phyloP scores from a whole-genome alignment of 1,140 invertebrate species.

The Pachypsylla venusta region DNA sequence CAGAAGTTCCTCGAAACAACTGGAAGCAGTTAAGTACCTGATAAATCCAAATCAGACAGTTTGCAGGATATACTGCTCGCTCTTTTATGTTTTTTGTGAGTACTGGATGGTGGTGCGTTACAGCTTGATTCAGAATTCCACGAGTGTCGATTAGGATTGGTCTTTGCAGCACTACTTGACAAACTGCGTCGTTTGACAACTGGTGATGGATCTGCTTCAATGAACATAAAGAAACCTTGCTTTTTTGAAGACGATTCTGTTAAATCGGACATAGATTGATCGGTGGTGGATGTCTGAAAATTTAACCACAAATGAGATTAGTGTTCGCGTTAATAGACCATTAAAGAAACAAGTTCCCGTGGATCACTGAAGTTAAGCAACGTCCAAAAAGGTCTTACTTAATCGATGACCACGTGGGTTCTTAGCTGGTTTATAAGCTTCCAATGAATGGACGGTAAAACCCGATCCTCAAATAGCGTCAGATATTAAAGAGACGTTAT shows the following conservation, averaged over 20 bases:
- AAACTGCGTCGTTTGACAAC: background rate
- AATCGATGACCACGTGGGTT: too few relatives aligned
- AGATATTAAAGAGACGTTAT: too few relatives aligned
- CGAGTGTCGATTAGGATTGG: background rate
- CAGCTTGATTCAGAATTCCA: background rate
- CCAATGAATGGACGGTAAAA: too few relatives aligned
- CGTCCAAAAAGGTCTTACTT: too few relatives aligned
- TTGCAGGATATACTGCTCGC: slow-evolving; percentile 1
- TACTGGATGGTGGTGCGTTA: background rate
- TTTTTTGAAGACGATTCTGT: background rate
- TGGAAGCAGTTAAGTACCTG: too few relatives aligned
- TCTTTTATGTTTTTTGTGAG: background rate
- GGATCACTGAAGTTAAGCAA: too few relatives aligned
- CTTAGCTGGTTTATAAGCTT: too few relatives aligned
- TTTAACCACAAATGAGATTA: too few relatives aligned
- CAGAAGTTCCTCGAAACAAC: too few relatives aligned
- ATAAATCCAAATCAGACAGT: background rate
- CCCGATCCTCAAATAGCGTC: too few relatives aligned
- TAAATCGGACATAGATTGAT: background rate
- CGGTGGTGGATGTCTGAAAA: slow-evolving; percentile 1
- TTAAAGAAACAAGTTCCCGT: too few relatives aligned
- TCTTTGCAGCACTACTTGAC: background rate
- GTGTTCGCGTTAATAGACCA: too few relatives aligned
- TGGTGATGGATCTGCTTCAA: background rate
- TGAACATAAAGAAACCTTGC: slow-evolving; percentile 1